Percentiles rank a stretch among this genome's conserved stretches.
Evolutionary conservation across 2,888 invertebrate genomes (phyloP).

Genomic region (Diachrysia chrysitis): DNA sequence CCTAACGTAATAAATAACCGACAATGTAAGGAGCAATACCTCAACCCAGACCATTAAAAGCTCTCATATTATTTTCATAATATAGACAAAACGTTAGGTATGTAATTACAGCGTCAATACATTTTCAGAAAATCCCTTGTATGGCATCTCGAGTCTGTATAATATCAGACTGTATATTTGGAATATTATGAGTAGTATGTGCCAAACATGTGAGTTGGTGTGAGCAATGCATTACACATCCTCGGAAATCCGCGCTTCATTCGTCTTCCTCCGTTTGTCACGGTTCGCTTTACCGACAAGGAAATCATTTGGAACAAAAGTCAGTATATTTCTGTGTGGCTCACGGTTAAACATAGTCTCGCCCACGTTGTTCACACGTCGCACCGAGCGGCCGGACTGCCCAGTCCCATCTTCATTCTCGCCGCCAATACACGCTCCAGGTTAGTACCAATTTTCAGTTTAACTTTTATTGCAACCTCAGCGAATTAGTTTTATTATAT

Average conservation of each 20-base stretch:
- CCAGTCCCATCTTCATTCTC: constrained; percentile 84
- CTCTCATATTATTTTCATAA: constrained; percentile 14
- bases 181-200: constrained; percentile 37
- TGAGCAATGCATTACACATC: constrained; percentile 37
- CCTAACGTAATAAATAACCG: constrained; percentile 35
- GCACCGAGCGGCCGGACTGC: constrained; percentile 66
- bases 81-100: constrained; percentile 16
- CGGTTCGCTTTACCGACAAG: constrained; percentile 74
- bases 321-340: constrained; percentile 87
- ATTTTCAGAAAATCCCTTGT: constrained; percentile 40
- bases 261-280: constrained; percentile 56
- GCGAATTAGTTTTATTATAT: constrained; percentile 69
- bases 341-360: constrained; percentile 88
- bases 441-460: constrained; percentile 74
- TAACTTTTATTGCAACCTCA: constrained; percentile 56
- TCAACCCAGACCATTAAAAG: background rate
- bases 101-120: constrained; percentile 46
- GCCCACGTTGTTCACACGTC: constrained; percentile 79
- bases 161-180: constrained; percentile 35
- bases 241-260: constrained; percentile 61
- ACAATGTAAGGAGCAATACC: constrained; percentile 1
- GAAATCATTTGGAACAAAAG: constrained; percentile 86
- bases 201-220: constrained; percentile 25
- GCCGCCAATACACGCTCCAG: constrained; percentile 83
- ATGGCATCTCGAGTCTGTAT: constrained; percentile 31